These are phyloP conservation scores for Clamator glandarius DNA, from an alignment of 2,797 vertebrate genomes.

Conservation along the genomic window DNA sequence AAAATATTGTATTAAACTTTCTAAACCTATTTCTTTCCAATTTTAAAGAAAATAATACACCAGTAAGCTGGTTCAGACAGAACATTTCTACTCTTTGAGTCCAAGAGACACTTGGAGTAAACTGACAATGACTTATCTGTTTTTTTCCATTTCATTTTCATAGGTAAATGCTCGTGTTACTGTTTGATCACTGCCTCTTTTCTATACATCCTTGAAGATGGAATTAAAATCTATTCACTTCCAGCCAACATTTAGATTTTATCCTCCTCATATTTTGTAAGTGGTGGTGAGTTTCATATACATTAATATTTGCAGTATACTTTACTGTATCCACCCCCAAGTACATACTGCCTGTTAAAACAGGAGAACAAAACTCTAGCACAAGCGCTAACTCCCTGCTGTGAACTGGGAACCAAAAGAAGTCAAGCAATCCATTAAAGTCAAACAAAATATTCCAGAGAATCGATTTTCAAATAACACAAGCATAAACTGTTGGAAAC, in stretches of 20 bases:
- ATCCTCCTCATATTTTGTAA: neutral
- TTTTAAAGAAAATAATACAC: neutral
- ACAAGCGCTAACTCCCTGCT: neutral
- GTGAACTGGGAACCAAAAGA: neutral
- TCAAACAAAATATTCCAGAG: neutral
- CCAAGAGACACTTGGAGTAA: neutral
- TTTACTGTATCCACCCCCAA: neutral
- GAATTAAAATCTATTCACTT: neutral
- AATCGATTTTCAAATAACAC: neutral
- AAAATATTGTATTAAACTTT: neutral
- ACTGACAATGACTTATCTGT: no score
- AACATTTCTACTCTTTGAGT: neutral
- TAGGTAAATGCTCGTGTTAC: neutral
- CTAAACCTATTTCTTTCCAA: accelerated
- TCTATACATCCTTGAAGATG: neutral
- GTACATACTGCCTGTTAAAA: neutral
- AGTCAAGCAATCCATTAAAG: neutral
- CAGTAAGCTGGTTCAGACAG: accelerated
- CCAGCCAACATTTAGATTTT: neutral
- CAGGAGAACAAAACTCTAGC: neutral
- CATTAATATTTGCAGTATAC: neutral
- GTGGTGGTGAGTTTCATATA: accelerated
- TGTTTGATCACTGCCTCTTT: neutral
- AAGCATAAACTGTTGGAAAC: accelerated
- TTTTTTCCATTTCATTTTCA: neutral